phyloP scores from a whole-genome alignment of 2,888 invertebrate species.

The Cacoxenus indagator region DNA sequence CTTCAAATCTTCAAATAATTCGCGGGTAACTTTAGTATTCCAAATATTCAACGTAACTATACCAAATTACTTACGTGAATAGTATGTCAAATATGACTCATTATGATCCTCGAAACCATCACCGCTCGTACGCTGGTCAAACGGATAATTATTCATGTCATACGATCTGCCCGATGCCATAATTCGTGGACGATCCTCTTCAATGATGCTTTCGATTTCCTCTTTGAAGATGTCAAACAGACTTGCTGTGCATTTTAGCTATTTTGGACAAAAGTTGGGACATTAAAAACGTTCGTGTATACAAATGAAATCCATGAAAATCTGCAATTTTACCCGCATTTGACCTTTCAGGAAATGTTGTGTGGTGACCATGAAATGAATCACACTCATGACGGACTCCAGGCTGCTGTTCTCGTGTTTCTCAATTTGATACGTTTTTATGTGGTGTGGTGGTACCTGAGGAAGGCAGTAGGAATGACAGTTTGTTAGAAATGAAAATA shows the following conservation, averaged over 20 bases:
- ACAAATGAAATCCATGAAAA: too few relatives aligned
- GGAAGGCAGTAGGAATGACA: conserved; percentile 7
- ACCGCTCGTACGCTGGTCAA: conserved; percentile 62
- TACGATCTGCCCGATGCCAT: conserved; percentile 71
- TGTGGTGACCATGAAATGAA: conserved; percentile 69
- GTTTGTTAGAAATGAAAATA: conserved; percentile 16
- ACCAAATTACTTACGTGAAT: conserved; percentile 66
- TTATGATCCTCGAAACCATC: conserved; percentile 68
- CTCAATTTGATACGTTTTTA: conserved; percentile 68
- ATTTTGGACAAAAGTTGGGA: conserved; percentile 8
- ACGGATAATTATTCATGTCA: conserved; percentile 67
- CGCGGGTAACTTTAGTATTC: too few relatives aligned
- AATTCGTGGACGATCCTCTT: conserved; percentile 70
- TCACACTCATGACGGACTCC: conserved; percentile 67
- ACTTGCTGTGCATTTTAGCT: conserved; percentile 70
- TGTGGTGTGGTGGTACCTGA: conserved; percentile 68
- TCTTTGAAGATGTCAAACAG: conserved; percentile 70
- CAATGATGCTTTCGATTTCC: conserved; percentile 69
- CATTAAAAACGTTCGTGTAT: too few relatives aligned
- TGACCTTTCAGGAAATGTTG: conserved; percentile 69
- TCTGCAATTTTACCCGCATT: conserved; percentile 64
- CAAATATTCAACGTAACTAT: too few relatives aligned
- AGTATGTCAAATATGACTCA: conserved; percentile 69
- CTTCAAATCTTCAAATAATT: too few relatives aligned
- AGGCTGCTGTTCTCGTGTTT: conserved; percentile 66